phyloP scores from a whole-genome alignment of 2,113 vertebrate species.

The Pterocles burchelli region DNA sequence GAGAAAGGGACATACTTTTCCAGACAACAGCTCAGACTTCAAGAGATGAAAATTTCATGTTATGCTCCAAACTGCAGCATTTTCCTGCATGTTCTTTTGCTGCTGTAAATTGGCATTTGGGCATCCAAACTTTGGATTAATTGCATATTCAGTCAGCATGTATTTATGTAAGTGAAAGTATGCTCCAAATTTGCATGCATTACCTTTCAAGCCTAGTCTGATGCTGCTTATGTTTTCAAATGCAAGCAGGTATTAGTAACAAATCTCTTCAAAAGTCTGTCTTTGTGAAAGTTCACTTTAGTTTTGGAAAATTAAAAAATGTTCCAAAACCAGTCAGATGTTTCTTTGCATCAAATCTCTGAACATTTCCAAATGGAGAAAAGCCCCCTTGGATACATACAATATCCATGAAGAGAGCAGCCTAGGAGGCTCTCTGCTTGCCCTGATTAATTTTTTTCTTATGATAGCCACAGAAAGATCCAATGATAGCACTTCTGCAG shows the following conservation, averaged over 20 bases:
- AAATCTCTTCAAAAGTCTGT: not conserved
- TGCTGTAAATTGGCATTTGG: not conserved
- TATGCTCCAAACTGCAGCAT: not conserved
- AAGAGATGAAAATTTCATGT: not conserved
- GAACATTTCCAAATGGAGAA: not conserved
- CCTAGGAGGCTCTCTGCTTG: not conserved
- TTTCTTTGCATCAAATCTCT: not conserved
- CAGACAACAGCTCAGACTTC: not conserved
- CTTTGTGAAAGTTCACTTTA: not conserved
- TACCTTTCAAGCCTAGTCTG: not conserved
- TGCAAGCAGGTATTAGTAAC: not conserved
- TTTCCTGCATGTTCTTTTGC: not conserved
- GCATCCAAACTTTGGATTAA: not conserved
- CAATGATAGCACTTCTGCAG: conserved; percentile 46
- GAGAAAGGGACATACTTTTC: not conserved
- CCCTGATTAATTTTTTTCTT: not conserved
- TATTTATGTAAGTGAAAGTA: not conserved
- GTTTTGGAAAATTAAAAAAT: not conserved
- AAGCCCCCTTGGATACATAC: not conserved
- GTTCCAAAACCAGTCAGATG: not conserved
- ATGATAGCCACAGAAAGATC: not conserved
- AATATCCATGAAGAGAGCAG: not conserved
- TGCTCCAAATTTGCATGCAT: not conserved
- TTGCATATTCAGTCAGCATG: not conserved
- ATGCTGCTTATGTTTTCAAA: not conserved